A percentile compares a stretch with the other conserved stretches of the same genome.
Conservation (phyloP, 2,797 vertebrate genomes). For the Pangasius sanitwongsei region DNA sequence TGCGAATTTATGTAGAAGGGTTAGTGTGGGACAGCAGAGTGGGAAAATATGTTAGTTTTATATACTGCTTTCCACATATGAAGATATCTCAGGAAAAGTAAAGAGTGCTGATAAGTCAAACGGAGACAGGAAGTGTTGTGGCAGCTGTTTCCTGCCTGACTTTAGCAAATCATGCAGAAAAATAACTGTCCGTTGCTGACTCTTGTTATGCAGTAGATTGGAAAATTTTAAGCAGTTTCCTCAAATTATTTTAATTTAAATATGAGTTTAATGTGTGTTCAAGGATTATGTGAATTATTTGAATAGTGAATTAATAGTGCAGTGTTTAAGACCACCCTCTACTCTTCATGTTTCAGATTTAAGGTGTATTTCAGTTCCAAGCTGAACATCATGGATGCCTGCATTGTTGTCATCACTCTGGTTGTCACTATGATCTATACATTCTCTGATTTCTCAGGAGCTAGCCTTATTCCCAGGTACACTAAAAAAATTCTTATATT, state of each 20-base stretch:
- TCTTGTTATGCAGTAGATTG: not conserved
- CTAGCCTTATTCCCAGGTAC: slow-evolving; percentile 84
- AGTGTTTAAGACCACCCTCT: not conserved
- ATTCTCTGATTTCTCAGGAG: slow-evolving; percentile 74
- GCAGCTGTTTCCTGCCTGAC: slow-evolving; percentile 51
- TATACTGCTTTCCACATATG: not conserved
- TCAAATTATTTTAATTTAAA: not conserved
- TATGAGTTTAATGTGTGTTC: not conserved
- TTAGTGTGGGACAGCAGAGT: slow-evolving; percentile 67
- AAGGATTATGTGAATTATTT: not conserved
- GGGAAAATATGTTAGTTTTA: not conserved
- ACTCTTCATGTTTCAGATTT: slow-evolving; percentile 73
- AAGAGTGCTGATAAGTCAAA: not conserved
- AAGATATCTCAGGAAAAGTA: not conserved
- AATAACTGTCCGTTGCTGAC: not conserved
- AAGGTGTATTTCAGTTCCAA: slow-evolving; percentile 83
- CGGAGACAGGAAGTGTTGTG: slow-evolving; percentile 50
- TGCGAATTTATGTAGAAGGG: slow-evolving; percentile 88
- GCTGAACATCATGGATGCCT: slow-evolving; percentile 84
- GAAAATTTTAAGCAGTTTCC: not conserved
- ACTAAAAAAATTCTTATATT: not conserved
- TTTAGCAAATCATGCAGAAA: not conserved
- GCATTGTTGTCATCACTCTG: slow-evolving; percentile 82
- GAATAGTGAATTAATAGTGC: not conserved
- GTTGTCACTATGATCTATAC: slow-evolving; percentile 81